A percentile compares a stretch with the other conserved stretches of the same genome.
These are phyloP conservation scores for Gallinago jamesoni DNA, from an alignment of 2,113 vertebrate species.

Conservation along the genomic window DNA sequence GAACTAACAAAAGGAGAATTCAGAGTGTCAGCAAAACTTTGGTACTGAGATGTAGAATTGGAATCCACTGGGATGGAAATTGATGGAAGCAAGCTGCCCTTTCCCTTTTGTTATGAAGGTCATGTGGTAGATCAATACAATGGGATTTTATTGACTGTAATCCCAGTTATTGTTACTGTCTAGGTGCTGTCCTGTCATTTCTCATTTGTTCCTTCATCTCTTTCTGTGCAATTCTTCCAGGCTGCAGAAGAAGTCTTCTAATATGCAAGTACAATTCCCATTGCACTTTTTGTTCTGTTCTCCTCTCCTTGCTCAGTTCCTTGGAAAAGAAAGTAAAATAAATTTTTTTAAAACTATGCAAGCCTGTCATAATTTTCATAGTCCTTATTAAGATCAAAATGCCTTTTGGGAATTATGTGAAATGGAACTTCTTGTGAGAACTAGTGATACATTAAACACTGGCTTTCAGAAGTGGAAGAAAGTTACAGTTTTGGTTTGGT, in stretches of 20 bases:
- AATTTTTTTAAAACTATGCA: neutral
- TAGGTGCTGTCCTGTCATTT: neutral
- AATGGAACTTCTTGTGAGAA: neutral
- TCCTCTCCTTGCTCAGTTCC: neutral
- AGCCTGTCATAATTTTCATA: neutral
- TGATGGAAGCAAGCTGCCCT: neutral
- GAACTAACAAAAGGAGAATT: neutral
- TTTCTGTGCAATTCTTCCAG: neutral
- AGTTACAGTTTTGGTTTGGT: neutral
- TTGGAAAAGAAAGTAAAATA: neutral
- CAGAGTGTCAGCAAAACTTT: neutral
- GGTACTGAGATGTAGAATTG: neutral
- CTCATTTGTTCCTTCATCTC: rapidly evolving
- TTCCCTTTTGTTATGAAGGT: neutral
- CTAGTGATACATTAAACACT: neutral
- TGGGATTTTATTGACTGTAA: neutral
- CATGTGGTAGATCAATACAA: neutral
- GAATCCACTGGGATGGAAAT: neutral
- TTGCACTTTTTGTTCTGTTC: neutral
- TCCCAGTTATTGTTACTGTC: neutral
- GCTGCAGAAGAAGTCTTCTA: neutral
- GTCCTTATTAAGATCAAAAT: neutral
- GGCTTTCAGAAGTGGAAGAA: neutral
- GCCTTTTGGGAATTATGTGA: neutral
- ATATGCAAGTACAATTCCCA: neutral